These are phyloP conservation scores for Torymus tubicola DNA, from an alignment of 2,888 invertebrate genomes.

Conservation along the genomic window DNA sequence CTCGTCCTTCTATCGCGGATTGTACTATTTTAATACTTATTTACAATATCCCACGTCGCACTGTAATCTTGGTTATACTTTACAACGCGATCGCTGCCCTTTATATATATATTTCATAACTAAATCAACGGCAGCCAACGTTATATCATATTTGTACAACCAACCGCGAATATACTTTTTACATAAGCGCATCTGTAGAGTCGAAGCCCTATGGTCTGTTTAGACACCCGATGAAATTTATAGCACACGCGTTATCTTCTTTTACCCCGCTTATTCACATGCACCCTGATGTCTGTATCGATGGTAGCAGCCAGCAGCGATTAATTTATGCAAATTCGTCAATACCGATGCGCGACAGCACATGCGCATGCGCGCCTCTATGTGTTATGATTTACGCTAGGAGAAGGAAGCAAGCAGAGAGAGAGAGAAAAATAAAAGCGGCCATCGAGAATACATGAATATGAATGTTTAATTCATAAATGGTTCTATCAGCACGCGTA, in stretches of 20 bases:
- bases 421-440: not conserved
- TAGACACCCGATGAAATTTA: slow-evolving; percentile 46
- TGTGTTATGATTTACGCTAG: slow-evolving; percentile 50
- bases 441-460: slow-evolving; percentile 36
- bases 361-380: not conserved
- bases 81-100: not conserved
- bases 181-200: not conserved
- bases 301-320: slow-evolving; percentile 1
- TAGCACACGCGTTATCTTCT: not conserved
- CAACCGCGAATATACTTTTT: too few species aligned
- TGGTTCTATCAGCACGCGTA: slow-evolving; percentile 27
- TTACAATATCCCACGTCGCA: too few species aligned
- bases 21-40: too few species aligned
- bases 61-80: too few species aligned
- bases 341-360: slow-evolving; percentile 54
- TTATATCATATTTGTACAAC: not conserved
- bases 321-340: slow-evolving; percentile 58
- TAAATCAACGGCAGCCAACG: not conserved
- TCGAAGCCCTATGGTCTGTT: not conserved
- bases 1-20: too few species aligned
- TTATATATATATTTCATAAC: not conserved
- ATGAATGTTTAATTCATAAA: slow-evolving; percentile 53
- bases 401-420: not conserved
- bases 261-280: slow-evolving; percentile 14
- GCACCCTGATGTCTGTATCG: slow-evolving; percentile 45